These are phyloP conservation scores for Globicephala melas DNA, from an alignment of 2,113 vertebrate genomes.

Conservation along the genomic window DNA sequence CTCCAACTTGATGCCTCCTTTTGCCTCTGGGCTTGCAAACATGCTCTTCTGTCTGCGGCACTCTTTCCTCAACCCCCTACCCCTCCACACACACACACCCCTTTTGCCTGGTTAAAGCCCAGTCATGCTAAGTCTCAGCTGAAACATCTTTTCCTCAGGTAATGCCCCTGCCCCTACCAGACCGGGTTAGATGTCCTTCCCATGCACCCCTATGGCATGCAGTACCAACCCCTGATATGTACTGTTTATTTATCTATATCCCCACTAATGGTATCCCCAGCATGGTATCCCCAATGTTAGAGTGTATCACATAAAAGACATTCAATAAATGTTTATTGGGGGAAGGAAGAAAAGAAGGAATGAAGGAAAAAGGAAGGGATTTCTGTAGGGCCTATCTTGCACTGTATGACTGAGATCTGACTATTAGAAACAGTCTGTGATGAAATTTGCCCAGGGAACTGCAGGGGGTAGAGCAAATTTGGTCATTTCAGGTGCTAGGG, in stretches of 20 bases:
- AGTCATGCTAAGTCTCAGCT: background rate
- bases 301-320: background rate
- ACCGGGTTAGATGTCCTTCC: background rate
- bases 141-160: background rate
- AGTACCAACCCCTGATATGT: background rate
- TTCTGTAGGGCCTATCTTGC: background rate
- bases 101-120: background rate
- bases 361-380: background rate
- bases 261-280: too few relatives aligned
- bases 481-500: background rate
- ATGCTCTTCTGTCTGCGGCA: background rate
- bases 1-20: background rate
- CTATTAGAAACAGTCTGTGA: background rate
- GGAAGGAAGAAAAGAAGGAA: background rate
- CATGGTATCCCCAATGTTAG: background rate
- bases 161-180: background rate
- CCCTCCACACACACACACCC: background rate
- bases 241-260: background rate
- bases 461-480: background rate
- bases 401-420: background rate
- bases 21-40: background rate
- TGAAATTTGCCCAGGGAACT: background rate
- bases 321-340: background rate
- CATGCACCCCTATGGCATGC: too few relatives aligned
- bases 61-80: background rate